These are phyloP conservation scores for Agrochola macilenta DNA, from an alignment of 2,888 invertebrate genomes.

Conservation along the genomic window DNA sequence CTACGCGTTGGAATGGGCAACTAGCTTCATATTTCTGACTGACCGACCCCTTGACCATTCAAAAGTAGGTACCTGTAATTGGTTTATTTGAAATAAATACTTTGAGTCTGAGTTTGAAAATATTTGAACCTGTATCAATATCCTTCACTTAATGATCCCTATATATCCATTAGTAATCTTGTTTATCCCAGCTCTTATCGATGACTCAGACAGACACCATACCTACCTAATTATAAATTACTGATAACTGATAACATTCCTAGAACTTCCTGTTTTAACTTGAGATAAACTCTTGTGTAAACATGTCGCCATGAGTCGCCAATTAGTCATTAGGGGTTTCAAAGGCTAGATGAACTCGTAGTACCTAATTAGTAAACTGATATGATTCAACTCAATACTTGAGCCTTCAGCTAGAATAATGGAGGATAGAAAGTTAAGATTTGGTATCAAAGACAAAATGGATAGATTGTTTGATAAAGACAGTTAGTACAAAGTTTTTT, in stretches of 20 bases:
- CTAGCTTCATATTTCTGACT: too few relatives aligned
- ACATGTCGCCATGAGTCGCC: background rate
- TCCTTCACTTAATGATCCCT: too few relatives aligned
- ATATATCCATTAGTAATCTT: background rate
- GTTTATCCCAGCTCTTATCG: conserved; percentile 23
- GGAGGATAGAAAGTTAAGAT: too few relatives aligned
- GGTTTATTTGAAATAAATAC: too few relatives aligned
- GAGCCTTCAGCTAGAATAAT: background rate
- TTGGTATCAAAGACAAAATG: too few relatives aligned
- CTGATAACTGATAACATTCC: conserved; percentile 33
- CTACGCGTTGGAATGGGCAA: too few relatives aligned
- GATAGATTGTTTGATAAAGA: too few relatives aligned
- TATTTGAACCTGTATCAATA: too few relatives aligned
- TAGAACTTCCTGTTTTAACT: conserved; percentile 36
- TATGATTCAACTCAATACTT: background rate
- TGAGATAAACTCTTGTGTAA: conserved; percentile 19
- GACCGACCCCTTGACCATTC: too few relatives aligned
- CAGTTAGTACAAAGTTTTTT: too few relatives aligned
- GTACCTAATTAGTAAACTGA: conserved; percentile 8
- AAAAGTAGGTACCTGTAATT: too few relatives aligned
- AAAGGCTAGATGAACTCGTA: background rate
- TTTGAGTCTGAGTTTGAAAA: too few relatives aligned
- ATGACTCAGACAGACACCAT: background rate
- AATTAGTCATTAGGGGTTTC: conserved; percentile 14
- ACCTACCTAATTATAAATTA: conserved; percentile 14